These are phyloP conservation scores for Cryptotermes secundus DNA, from an alignment of 1,140 invertebrate species.

Conservation along the genomic window DNA sequence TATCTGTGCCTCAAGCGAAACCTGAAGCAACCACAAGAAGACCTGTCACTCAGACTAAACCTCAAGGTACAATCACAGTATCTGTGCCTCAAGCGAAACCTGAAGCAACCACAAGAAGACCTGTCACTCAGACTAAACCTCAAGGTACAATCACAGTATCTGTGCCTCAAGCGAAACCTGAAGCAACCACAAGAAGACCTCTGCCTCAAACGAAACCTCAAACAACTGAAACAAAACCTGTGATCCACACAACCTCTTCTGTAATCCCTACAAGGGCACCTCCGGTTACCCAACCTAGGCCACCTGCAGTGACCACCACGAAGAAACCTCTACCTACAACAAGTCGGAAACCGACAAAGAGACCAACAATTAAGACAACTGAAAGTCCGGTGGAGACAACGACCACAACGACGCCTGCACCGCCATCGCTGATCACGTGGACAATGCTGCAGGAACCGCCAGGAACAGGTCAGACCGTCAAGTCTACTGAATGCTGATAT, in stretches of 20 bases:
- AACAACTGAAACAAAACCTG: neutral
- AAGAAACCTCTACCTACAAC: constrained; percentile 25
- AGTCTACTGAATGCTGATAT: neutral
- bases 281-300: constrained; percentile 33
- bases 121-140: too few relatives aligned
- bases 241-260: constrained; percentile 23
- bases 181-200: too few relatives aligned
- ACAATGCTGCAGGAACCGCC: constrained; percentile 24
- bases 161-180: too few relatives aligned
- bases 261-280: neutral
- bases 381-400: neutral
- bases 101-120: too few relatives aligned
- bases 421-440: constrained; percentile 34
- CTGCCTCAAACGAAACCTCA: too few relatives aligned
- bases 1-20: constrained; percentile 31
- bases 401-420: constrained; percentile 39
- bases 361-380: neutral
- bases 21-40: constrained; percentile 34
- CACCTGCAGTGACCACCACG: neutral
- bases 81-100: too few relatives aligned
- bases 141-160: too few relatives aligned
- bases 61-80: too few relatives aligned
- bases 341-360: constrained; percentile 35
- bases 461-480: neutral
- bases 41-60: constrained; percentile 35